Evolutionary conservation across 2,797 vertebrate species (phyloP), one percentile per base, ranked within the genome.

Genomic region (Centroberyx gerrardi): DNA sequence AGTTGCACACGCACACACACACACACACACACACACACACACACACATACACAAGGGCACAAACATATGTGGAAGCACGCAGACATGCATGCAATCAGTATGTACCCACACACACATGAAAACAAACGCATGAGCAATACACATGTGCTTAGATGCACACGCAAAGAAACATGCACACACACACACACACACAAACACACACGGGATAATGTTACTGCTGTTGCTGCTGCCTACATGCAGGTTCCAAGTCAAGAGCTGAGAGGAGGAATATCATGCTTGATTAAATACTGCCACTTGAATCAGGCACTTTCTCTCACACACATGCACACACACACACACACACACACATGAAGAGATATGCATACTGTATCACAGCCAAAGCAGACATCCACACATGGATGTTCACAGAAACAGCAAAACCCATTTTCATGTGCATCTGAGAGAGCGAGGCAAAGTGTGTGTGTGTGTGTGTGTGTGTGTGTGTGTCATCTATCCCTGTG

Each of bases 401-500:
- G 67, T 67, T 56, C n/a, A 28, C 65, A 59, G 46, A 60, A 60
- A 74, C 71, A 70, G 70, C 62, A 68, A 67, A 78, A 82, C 51
- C 56, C 52, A 46, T 59, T 62, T 68, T 64, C 46, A 28, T 72
- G 56, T 67, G 56, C 58, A 81, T 81, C 62, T 38, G 15, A 67
- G 31, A 33, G 62, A 60, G 22, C 33, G 5, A 60, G 62, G 33
- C 17, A 18, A 14, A 17, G 15, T 36, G 38, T n/a, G 29, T 48
- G 28, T 58, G 33, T 44, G 42, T 52, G 44, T 18, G 33, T 59
- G 52, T 78, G 38, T 63, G 52, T 55, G 60, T 44, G 48, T 65
- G 67, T 78, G 77, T 85, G 84, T 84, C 82, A 84, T 88, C 87
- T 87, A 87, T 88, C 77, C 85, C 59, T 84, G 75, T 94, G 93